Evolutionary conservation across 2,113 vertebrate species (phyloP).

Genomic region (Alouatta palliata): DNA sequence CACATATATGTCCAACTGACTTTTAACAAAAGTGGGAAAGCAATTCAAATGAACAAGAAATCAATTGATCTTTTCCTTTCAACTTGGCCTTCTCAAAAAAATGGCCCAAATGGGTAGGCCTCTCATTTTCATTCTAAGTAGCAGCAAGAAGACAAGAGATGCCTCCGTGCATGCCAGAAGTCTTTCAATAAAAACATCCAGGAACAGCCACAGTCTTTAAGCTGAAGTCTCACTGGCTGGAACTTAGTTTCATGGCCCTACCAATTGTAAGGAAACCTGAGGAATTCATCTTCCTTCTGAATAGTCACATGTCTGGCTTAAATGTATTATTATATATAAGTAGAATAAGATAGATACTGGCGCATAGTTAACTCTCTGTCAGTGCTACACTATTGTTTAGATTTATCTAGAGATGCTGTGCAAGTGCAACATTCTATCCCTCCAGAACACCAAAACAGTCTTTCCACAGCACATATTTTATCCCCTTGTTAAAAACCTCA

Average conservation of each 20-base stretch:
- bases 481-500: background rate
- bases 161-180: rapidly evolving
- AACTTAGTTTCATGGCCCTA: background rate
- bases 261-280: background rate
- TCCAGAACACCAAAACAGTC: background rate
- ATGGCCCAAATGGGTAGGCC: background rate
- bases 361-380: background rate
- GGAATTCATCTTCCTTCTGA: background rate
- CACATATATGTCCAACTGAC: background rate
- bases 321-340: background rate
- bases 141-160: background rate
- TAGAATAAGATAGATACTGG: background rate
- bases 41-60: background rate
- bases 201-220: background rate
- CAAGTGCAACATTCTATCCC: background rate
- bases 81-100: constrained; percentile 1
- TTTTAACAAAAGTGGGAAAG: background rate
- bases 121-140: background rate
- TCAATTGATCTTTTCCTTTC: background rate
- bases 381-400: background rate
- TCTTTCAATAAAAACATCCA: background rate
- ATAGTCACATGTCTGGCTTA: background rate
- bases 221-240: background rate
- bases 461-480: background rate
- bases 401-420: background rate